Conservation (phyloP, 2,888 invertebrate genomes). For the Phymatocera aterrima region DNA sequence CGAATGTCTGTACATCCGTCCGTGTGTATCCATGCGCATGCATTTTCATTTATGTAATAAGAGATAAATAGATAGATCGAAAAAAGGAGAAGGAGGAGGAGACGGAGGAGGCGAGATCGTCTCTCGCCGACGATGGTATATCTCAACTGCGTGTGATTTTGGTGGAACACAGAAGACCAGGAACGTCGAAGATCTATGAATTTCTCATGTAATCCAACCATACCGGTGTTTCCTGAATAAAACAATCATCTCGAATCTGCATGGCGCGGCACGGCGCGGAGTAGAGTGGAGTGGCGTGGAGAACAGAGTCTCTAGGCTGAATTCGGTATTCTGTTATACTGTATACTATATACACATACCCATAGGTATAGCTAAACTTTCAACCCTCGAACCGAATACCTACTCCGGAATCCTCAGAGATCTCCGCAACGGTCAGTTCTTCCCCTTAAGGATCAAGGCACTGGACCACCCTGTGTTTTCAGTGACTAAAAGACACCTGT, state of each 20-base stretch:
- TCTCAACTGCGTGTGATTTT: constrained; percentile 9
- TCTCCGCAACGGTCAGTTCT: neutral
- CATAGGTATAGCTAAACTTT: neutral
- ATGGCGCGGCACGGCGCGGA: neutral
- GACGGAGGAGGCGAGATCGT: too few species aligned
- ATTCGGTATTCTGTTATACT: neutral
- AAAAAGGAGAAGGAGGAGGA: neutral
- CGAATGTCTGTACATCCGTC: neutral
- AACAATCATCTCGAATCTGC: constrained; percentile 14
- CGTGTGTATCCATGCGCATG: neutral
- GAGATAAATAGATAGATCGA: neutral
- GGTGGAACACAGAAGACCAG: neutral
- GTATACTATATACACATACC: too few species aligned
- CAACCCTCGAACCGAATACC: constrained; percentile 4
- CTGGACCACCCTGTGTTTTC: neutral
- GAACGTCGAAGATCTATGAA: constrained; percentile 28
- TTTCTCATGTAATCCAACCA: constrained; percentile 39
- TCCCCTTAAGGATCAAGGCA: constrained; percentile 5
- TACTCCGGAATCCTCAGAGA: neutral
- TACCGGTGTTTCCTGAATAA: constrained; percentile 27
- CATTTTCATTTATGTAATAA: neutral
- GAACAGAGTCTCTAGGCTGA: neutral
- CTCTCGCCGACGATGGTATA: too few species aligned
- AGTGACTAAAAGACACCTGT: constrained; percentile 20
- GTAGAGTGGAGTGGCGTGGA: too few species aligned